Percentiles rank a stretch among this genome's conserved stretches.
These are phyloP conservation scores for Cichladusa arquata DNA, from an alignment of 2,113 vertebrate species.

Conservation along the genomic window DNA sequence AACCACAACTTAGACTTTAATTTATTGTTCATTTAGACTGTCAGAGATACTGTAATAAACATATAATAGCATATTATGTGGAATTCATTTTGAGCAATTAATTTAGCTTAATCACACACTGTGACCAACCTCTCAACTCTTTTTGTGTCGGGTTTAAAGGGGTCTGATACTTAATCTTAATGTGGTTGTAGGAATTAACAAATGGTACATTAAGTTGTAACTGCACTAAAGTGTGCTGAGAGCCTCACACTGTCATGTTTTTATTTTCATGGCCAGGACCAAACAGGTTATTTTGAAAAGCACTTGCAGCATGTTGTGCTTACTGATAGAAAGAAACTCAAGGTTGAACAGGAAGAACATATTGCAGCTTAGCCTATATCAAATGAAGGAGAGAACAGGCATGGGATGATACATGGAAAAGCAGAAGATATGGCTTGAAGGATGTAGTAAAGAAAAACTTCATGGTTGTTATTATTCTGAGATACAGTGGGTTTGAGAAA, in stretches of 20 bases:
- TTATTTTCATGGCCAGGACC: background rate
- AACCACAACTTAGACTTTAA: background rate
- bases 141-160: background rate
- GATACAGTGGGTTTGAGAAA: background rate
- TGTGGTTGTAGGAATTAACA: background rate
- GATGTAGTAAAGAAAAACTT: background rate
- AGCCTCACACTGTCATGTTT: background rate
- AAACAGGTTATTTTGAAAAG: background rate
- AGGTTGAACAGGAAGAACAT: background rate
- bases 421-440: background rate
- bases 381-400: background rate
- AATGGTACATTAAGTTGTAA: background rate
- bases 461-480: background rate
- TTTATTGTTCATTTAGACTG: conserved; percentile 15
- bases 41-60: background rate
- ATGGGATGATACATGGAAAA: background rate
- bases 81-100: background rate
- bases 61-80: background rate
- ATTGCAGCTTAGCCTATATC: background rate
- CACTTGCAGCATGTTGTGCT: background rate
- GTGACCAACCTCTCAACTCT: background rate
- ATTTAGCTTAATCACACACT: background rate
- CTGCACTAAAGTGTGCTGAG: background rate
- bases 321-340: background rate
- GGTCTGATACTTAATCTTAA: background rate